Conservation (phyloP, 2,113 vertebrate species). For the Electrona antarctica region DNA sequence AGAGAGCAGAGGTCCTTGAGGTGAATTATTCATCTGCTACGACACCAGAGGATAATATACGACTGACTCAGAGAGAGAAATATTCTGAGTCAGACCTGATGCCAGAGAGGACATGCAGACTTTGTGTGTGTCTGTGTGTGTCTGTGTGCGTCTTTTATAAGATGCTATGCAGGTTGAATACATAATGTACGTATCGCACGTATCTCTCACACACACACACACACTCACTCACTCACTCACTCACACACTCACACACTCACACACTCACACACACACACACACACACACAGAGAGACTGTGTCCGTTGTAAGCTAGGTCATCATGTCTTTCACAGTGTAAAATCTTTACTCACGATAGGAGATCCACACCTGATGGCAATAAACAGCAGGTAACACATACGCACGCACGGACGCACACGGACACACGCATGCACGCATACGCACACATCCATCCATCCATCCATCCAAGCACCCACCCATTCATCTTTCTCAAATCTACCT, state of each 20-base stretch:
- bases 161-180: conserved; percentile 60
- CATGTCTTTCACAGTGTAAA: conserved; percentile 45
- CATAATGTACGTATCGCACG: conserved; percentile 49
- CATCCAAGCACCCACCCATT: no score
- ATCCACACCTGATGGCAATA: conserved; percentile 40
- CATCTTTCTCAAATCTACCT: no score
- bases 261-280: conserved; percentile 6
- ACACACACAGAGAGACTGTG: conserved; percentile 5
- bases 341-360: conserved; percentile 54
- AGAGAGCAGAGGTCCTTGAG: conserved; percentile 52
- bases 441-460: conserved; percentile 5
- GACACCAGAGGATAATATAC: conserved; percentile 69
- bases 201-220: no score
- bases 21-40: conserved; percentile 73
- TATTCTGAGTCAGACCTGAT: conserved; percentile 59
- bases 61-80: conserved; percentile 61
- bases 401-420: not conserved
- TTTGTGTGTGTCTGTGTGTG: conserved; percentile 42
- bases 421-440: not conserved
- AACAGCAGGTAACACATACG: conserved; percentile 33
- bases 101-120: conserved; percentile 63
- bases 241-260: no score
- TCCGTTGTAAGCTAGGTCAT: conserved; percentile 61
- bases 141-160: conserved; percentile 49
- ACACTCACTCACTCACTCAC: no score